Evolutionary conservation across 2,888 invertebrate genomes (phyloP).

Genomic region (Spodoptera exigua): DNA sequence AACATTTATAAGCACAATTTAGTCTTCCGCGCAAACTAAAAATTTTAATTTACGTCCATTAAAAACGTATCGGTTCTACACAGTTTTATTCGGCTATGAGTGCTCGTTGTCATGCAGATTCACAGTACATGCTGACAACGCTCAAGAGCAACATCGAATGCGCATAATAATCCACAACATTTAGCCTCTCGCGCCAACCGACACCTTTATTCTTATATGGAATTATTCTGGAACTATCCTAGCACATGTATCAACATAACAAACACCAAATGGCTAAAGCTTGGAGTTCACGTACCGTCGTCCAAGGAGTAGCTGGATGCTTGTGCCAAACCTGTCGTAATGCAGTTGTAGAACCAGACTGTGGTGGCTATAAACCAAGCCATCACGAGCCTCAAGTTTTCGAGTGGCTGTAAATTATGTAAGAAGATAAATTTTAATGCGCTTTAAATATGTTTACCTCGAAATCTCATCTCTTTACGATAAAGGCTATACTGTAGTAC

Average conservation of each 20-base stretch:
- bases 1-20: constrained; percentile 57
- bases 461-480: too few species aligned
- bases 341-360: constrained; percentile 89
- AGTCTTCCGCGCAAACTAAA: constrained; percentile 28
- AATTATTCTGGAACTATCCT: constrained; percentile 29
- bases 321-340: constrained; percentile 84
- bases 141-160: constrained; percentile 72
- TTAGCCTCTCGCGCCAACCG: constrained; percentile 15
- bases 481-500: background rate
- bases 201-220: constrained; percentile 9
- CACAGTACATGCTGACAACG: constrained; percentile 84
- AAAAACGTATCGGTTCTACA: constrained; percentile 38
- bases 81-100: constrained; percentile 44
- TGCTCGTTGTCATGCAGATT: constrained; percentile 81
- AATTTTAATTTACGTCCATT: constrained; percentile 17
- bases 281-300: constrained; percentile 75
- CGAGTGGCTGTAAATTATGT: constrained; percentile 87
- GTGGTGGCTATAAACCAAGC: constrained; percentile 90
- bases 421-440: constrained; percentile 3
- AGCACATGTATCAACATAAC: constrained; percentile 14
- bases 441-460: too few species aligned
- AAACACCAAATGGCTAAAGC: constrained; percentile 19
- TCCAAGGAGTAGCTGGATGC: constrained; percentile 83
- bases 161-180: constrained; percentile 60
- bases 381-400: constrained; percentile 87